Conservation (phyloP, 2,797 vertebrate genomes). For the Craterocephalus amniculus region DNA sequence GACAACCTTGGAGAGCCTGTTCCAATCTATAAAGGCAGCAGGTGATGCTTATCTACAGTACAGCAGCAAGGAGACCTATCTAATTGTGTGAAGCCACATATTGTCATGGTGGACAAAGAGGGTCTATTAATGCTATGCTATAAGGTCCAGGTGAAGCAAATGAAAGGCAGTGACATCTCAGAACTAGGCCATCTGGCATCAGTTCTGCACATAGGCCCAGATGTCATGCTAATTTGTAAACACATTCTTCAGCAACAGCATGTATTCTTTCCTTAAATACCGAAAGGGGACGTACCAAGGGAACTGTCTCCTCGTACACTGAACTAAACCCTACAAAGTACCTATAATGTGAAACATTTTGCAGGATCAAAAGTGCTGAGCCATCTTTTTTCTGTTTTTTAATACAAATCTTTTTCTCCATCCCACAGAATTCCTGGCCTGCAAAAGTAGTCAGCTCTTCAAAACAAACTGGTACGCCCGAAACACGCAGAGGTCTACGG, state of each 20-base stretch:
- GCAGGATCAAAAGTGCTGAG: constrained; percentile 12
- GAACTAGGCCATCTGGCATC: constrained; percentile 40
- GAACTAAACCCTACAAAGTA: constrained; percentile 18
- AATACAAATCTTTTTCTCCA: constrained; percentile 25
- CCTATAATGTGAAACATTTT: constrained; percentile 14
- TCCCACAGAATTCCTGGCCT: constrained; percentile 49
- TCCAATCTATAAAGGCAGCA: constrained; percentile 78
- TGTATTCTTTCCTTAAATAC: constrained; percentile 12
- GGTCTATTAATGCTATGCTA: constrained; percentile 74
- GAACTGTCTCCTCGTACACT: constrained; percentile 6
- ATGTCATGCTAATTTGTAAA: constrained; percentile 21
- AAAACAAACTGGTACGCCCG: constrained; percentile 56
- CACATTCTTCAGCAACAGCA: constrained; percentile 8
- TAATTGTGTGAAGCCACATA: constrained; percentile 80
- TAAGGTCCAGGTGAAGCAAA: constrained; percentile 59
- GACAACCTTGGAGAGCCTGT: constrained; percentile 79
- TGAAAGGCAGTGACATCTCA: constrained; percentile 43
- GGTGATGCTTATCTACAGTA: constrained; percentile 78
- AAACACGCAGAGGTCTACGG: constrained; percentile 47
- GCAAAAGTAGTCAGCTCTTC: constrained; percentile 40
- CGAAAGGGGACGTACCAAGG: neutral
- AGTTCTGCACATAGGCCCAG: neutral
- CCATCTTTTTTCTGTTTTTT: constrained; percentile 26
- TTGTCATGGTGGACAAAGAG: constrained; percentile 78
- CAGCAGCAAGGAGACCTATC: constrained; percentile 70